phyloP scores from a whole-genome alignment of 2,797 vertebrate species.

The Betta splendens region DNA sequence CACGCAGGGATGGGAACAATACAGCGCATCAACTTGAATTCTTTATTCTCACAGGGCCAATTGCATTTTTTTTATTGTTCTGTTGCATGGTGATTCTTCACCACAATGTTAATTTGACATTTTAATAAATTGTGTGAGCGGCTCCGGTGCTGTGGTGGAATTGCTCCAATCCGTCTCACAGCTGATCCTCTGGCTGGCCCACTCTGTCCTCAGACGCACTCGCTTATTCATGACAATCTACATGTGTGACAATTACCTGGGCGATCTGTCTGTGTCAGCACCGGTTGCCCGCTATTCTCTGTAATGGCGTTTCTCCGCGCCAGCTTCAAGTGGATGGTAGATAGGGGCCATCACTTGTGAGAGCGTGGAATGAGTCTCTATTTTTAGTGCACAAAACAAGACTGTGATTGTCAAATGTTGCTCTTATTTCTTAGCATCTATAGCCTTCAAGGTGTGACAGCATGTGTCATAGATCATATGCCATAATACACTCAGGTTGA shows the following conservation, averaged over 20 bases:
- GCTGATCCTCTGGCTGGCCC: slow-evolving; percentile 76
- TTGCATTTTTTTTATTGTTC: slow-evolving; percentile 78
- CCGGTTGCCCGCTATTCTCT: slow-evolving; percentile 55
- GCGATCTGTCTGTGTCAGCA: slow-evolving; percentile 74
- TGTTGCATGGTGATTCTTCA: slow-evolving; percentile 81
- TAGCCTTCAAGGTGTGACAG: slow-evolving; percentile 48
- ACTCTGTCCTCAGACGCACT: slow-evolving; percentile 65
- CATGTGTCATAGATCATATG: slow-evolving; percentile 45
- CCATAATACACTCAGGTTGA: slow-evolving; percentile 36
- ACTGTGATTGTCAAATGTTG: slow-evolving; percentile 54
- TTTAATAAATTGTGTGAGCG: slow-evolving; percentile 83
- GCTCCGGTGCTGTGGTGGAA: slow-evolving; percentile 72
- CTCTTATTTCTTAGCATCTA: slow-evolving; percentile 41
- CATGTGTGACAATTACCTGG: slow-evolving; percentile 82
- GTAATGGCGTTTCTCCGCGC: slow-evolving; percentile 70
- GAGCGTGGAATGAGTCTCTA: slow-evolving; percentile 58
- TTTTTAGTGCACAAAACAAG: slow-evolving; percentile 66
- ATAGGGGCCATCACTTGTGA: slow-evolving; percentile 64
- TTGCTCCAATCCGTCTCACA: slow-evolving; percentile 84
- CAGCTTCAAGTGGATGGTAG: slow-evolving; percentile 63
- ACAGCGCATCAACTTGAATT: slow-evolving; percentile 65
- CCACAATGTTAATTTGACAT: slow-evolving; percentile 84
- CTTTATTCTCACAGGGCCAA: slow-evolving; percentile 70
- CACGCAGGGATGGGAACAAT: slow-evolving; percentile 51
- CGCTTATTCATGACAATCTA: slow-evolving; percentile 83